Base-by-base conservation (phyloP, 2,113 vertebrate genomes). In the Clarias magur region DNA sequence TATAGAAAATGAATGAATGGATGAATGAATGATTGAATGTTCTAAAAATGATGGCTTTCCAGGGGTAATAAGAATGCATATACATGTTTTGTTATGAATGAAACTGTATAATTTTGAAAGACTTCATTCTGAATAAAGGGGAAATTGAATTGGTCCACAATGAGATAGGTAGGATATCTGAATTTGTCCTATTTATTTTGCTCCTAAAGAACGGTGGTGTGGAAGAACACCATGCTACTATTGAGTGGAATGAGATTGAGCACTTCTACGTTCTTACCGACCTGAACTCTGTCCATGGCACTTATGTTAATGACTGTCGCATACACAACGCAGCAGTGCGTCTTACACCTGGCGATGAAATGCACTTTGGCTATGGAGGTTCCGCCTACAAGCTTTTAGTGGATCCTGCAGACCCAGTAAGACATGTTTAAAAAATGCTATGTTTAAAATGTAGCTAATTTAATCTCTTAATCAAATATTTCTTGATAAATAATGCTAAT, bases 291-390 rank as follows among this genome's bases (percentile, higher is more conserved):
- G 88, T 80, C 59, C 91, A 93, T 0, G 96, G 96, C 78, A 96
- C 95, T 0, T 96, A 95, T 0, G 93, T 97, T 82, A 97, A 96
- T 0, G 93, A 94, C 80, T 97, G 96, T 80, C 95, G 94, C 85
- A 93, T 96, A 59, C 96, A 96, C 90, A 97, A 96, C 0, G 95
- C 94, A 0, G 93, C 96, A 0, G 95, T 96, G 65, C 92, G 90
- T 86, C 94, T 96, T 87, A 82, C 90, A 0, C 92, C 93, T 0
- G 95, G 96, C 0, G 95, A 97, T 38, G 11, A 93, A 79, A 91
- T 97, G 90, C 88, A 93, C 78, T 97, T 96, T 0, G 96, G 96
- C 3, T 57, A 92, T 0, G 67, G 38, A 0, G 95, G 95, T 34
- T 89, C 92, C 0, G 54, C 92, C 82, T 96, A 95, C 0, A 79